These are phyloP conservation scores for Hemiscyllium ocellatum DNA, from an alignment of 2,113 vertebrate species.

Conservation along the genomic window DNA sequence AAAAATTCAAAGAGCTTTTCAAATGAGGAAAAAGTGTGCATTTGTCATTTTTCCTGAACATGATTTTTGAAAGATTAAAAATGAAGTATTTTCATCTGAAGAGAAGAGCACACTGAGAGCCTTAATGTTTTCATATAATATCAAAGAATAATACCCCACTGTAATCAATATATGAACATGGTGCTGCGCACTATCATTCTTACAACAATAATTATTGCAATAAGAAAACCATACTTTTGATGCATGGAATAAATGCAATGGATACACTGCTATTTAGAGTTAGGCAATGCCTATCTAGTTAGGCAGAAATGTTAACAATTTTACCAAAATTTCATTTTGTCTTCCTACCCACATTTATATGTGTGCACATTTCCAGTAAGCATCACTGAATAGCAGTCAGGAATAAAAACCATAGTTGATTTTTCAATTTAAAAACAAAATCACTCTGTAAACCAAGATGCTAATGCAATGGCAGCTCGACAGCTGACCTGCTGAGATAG, in stretches of 20 bases:
- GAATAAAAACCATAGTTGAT: background rate
- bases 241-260: background rate
- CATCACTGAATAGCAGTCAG: background rate
- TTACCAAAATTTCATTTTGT: background rate
- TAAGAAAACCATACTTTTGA: background rate
- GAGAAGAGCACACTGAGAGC: background rate
- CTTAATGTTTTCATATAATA: background rate
- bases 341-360: too few relatives aligned
- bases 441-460: background rate
- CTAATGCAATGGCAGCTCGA: background rate
- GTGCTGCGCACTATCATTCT: background rate
- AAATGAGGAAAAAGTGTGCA: background rate
- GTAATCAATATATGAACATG: background rate
- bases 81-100: conserved; percentile 2
- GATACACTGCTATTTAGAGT: background rate
- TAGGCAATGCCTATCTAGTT: background rate
- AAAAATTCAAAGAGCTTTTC: conserved; percentile 6
- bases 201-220: too few relatives aligned
- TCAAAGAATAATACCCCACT: background rate
- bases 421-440: background rate
- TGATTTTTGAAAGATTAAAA: background rate
- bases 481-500: too few relatives aligned
- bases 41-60: background rate
- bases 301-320: background rate
- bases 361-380: background rate